Conservation (phyloP, 2,888 invertebrate genomes). For the Cephus pulcher region DNA sequence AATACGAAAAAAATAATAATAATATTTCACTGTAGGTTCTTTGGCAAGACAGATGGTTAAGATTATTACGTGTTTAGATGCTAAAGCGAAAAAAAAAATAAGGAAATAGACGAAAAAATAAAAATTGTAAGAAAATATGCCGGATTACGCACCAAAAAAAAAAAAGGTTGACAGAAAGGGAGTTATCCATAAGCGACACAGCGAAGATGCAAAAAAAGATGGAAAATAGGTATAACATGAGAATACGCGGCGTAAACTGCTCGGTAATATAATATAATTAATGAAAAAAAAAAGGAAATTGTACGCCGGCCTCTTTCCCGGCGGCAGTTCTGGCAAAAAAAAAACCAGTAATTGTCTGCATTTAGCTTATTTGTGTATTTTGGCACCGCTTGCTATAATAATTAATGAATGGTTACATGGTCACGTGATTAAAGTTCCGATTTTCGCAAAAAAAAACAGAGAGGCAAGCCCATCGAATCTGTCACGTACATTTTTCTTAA, state of each 20-base stretch:
- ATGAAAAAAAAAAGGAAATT: constrained; percentile 22
- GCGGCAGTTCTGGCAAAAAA: neutral
- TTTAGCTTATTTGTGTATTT: constrained; percentile 31
- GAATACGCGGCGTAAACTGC: constrained; percentile 28
- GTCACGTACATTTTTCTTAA: neutral
- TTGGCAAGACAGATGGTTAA: constrained; percentile 25
- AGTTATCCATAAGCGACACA: constrained; percentile 24
- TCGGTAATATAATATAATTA: constrained; percentile 26
- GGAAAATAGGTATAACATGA: constrained; percentile 18
- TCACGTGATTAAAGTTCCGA: neutral
- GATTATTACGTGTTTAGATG: constrained; percentile 40
- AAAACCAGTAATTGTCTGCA: constrained; percentile 26
- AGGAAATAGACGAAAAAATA: constrained; percentile 19
- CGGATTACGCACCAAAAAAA: constrained; percentile 11
- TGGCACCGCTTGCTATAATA: constrained; percentile 27
- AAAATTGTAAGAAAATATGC: constrained; percentile 14
- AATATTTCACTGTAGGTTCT: constrained; percentile 27
- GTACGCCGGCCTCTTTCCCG: neutral
- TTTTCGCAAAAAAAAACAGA: neutral
- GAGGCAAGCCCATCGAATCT: neutral
- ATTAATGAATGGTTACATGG: constrained; percentile 25
- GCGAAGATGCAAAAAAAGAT: constrained; percentile 17
- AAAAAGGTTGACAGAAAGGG: constrained; percentile 23
- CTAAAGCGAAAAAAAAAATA: constrained; percentile 22
- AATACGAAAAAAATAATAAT: constrained; percentile 23